Evolutionary conservation across 2,113 vertebrate genomes (phyloP).

Genomic region (Ailurus styani): DNA sequence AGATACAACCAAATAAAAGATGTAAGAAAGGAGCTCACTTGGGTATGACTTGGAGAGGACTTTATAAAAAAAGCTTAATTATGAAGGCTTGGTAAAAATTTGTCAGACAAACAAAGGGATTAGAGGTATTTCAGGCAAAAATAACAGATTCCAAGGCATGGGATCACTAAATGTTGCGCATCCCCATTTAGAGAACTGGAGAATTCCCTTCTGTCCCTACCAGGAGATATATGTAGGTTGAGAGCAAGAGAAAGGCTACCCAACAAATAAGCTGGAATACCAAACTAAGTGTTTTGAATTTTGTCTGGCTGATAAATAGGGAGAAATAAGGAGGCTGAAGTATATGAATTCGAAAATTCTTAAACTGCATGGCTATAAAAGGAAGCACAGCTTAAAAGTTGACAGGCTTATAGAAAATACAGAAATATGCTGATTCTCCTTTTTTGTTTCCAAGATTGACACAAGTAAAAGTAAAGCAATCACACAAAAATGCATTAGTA

Average conservation of each 20-base stretch:
- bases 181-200: no score
- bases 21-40: not conserved
- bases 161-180: no score
- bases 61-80: not conserved
- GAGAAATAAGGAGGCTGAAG: not conserved
- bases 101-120: not conserved
- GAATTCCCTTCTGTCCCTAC: not conserved
- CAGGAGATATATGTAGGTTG: no score
- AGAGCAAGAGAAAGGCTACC: not conserved
- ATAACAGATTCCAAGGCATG: not conserved
- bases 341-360: not conserved
- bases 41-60: not conserved
- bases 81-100: not conserved
- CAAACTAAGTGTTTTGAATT: not conserved
- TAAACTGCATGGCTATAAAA: not conserved
- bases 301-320: not conserved
- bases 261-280: not conserved
- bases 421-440: conserved; percentile 2
- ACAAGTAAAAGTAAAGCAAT: not conserved
- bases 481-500: not conserved
- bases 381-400: not conserved
- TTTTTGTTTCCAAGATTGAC: not conserved
- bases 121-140: not conserved
- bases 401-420: not conserved
- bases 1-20: not conserved